Evolutionary conservation across 35 echinoderm and acorn worm species (phyloP).

Genomic region (Patiria miniata): DNA sequence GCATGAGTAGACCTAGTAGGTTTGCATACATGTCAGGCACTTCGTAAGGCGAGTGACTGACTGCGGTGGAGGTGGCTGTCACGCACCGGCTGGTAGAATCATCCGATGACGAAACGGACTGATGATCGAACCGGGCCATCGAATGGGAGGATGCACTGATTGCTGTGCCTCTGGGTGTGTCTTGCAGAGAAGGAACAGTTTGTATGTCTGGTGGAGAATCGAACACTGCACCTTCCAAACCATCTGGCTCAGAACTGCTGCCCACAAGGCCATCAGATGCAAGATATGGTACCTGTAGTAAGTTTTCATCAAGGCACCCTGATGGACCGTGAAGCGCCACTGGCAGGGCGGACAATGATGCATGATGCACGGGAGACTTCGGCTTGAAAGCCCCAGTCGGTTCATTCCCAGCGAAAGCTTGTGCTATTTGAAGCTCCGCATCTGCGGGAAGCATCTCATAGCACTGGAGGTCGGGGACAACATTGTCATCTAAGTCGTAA

Average conservation of each 20-base stretch:
- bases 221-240: not conserved
- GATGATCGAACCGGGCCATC: too few relatives aligned
- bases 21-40: not conserved
- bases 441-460: not conserved
- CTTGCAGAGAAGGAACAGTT: not conserved
- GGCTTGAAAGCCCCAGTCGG: not conserved
- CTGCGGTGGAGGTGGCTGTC: not conserved
- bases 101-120: not conserved
- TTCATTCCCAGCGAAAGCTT: not conserved
- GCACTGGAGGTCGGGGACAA: slow-evolving; percentile 7
- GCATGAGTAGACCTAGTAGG: not conserved
- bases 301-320: not conserved
- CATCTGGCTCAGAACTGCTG: not conserved
- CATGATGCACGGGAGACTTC: not conserved
- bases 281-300: not conserved
- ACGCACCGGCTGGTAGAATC: not conserved
- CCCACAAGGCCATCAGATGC: not conserved
- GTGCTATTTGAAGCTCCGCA: not conserved
- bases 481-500: not conserved
- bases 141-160: too few relatives aligned
- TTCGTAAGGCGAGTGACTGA: not conserved
- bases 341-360: not conserved
- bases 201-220: not conserved
- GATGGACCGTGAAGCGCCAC: not conserved
- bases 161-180: too few relatives aligned